Evolutionary conservation across 2,888 invertebrate genomes (phyloP).

Genomic region (Mantis religiosa): DNA sequence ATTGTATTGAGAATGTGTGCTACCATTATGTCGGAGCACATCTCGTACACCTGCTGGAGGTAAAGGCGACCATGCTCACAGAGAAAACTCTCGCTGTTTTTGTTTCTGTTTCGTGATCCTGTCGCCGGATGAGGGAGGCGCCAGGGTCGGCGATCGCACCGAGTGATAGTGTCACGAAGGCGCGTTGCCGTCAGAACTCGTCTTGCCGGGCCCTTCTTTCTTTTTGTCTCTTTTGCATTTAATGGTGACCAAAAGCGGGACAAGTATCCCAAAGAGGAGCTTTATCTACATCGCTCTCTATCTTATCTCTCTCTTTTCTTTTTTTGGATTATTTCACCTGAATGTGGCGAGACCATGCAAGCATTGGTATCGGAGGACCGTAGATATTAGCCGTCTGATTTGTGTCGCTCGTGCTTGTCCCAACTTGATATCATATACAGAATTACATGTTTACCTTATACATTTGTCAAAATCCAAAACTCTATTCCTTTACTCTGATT

Average conservation of each 20-base stretch:
- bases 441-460: too few species aligned
- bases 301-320: not conserved
- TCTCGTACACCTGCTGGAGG: not conserved
- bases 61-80: not conserved
- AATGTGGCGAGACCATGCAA: not conserved
- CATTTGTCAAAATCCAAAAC: too few species aligned
- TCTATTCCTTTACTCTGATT: too few species aligned
- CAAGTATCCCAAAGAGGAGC: not conserved
- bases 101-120: not conserved
- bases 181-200: not conserved
- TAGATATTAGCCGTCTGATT: too few species aligned
- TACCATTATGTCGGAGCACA: not conserved
- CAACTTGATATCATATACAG: too few species aligned
- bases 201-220: not conserved
- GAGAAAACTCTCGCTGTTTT: not conserved
- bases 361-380: too few species aligned
- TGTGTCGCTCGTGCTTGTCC: too few species aligned
- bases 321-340: not conserved
- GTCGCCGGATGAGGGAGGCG: conserved; percentile 2
- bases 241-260: not conserved
- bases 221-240: not conserved
- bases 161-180: conserved; percentile 14
- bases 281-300: not conserved
- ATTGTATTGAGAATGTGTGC: too few species aligned
- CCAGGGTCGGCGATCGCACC: conserved; percentile 18